Conservation (phyloP, 1,140 invertebrate species). For the Theocolax elegans region DNA sequence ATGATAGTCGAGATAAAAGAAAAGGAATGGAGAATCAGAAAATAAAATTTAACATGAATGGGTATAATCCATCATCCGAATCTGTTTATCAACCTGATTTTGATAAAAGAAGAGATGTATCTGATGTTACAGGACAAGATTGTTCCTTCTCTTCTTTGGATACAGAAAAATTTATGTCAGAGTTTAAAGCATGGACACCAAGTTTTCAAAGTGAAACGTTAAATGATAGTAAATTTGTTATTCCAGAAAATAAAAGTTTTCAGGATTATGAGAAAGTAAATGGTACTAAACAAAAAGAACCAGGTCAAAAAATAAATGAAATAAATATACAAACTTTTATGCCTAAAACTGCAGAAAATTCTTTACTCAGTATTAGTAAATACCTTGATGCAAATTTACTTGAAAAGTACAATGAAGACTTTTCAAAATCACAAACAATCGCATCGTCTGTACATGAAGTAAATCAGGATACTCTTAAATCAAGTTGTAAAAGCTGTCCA, state of each 20-base stretch:
- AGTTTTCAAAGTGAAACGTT: background rate
- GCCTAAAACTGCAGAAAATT: slow-evolving; percentile 46
- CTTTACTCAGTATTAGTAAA: background rate
- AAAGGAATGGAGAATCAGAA: slow-evolving; percentile 16
- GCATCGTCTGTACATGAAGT: background rate
- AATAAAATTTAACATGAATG: slow-evolving; percentile 20
- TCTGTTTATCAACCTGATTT: slow-evolving; percentile 19
- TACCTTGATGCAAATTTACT: slow-evolving; percentile 8
- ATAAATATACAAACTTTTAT: slow-evolving; percentile 41
- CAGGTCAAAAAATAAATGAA: slow-evolving; percentile 3
- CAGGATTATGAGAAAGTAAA: slow-evolving; percentile 14
- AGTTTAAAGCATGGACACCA: slow-evolving; percentile 54
- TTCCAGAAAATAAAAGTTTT: background rate
- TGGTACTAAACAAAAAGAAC: slow-evolving; percentile 25
- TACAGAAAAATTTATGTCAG: slow-evolving; percentile 53
- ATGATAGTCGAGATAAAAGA: slow-evolving; percentile 16
- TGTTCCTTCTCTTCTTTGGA: slow-evolving; percentile 51
- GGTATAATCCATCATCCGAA: slow-evolving; percentile 7
- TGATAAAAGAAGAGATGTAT: slow-evolving; percentile 29
- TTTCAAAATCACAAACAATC: slow-evolving; percentile 20
- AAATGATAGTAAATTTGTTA: slow-evolving; percentile 13
- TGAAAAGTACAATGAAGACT: slow-evolving; percentile 3
- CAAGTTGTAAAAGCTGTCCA: slow-evolving; percentile 33
- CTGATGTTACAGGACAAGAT: slow-evolving; percentile 49
- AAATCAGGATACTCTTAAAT: slow-evolving; percentile 8